Base-by-base conservation (phyloP, 2,797 vertebrate species). In the Cottoperca gobio region DNA sequence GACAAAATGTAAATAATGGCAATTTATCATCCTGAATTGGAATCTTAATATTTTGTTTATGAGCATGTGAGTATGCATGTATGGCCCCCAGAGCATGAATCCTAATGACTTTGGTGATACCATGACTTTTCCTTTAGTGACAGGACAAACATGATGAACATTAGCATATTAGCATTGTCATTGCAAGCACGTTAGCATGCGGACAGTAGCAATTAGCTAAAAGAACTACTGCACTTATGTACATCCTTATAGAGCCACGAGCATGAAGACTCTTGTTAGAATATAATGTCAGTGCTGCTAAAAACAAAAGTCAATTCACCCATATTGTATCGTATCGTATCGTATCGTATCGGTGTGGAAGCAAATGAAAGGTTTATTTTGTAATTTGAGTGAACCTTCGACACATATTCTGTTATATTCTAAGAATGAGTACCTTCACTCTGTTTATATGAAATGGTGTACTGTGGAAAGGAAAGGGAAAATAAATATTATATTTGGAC, bases 361-460 rank as follows among this genome's bases (percentile, higher is more conserved):
- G 24, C 19, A 26, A 45, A 3, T 33, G 4, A n/a, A n/a, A n/a
- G 10, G n/a, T 45, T 46, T 28, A 11, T 33, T 61, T 52, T 33
- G 3, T 62, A 40, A 35, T 60, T 26, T 52, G 19, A 68, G 2
- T 63, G 49, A 53, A 63, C 9, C 31, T 48, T 64, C 48, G 31
- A 48, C 1, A 16, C 55, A 45, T 39, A 0, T 4, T 48, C 17
- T 24, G 14, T 63, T 35, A 60, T 42, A 6, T 48, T 37, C 8
- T 19, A 37, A 52, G 21, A 46, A 62, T 35, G 54, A 21, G 1
- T 2, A 2, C 57, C n/a, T 46, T 64, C 3, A 12, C 45, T 40
- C 8, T 46, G 37, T 13, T n/a, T n/a, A 60, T 10, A 52, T 10
- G 14, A 48, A 33, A 70, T 33, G 1, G 14, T 42, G 28, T 2